phyloP scores from a whole-genome alignment of 2,888 invertebrate species.

The Acholoe squamosa region DNA sequence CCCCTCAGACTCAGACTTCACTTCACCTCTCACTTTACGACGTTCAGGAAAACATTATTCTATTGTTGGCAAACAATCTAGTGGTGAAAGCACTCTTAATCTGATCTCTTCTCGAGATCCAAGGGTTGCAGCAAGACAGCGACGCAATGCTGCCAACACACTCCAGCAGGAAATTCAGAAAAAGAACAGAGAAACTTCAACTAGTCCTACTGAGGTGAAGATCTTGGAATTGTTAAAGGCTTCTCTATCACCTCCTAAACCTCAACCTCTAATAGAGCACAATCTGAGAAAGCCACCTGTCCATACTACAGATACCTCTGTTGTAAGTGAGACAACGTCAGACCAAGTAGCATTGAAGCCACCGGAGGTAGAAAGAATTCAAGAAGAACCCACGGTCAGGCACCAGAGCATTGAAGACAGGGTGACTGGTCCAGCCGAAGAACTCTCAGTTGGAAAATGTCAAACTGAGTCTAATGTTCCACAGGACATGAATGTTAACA shows the following conservation, averaged over 20 bases:
- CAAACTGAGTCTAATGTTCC: background rate
- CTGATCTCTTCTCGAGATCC: background rate
- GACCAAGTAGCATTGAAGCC: no score
- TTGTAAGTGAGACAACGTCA: no score
- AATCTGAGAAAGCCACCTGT: no score
- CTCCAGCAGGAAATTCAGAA: background rate
- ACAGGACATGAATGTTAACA: background rate
- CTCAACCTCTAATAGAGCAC: no score
- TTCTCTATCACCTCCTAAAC: background rate
- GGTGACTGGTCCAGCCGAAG: background rate
- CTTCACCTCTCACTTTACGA: background rate
- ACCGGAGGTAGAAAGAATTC: no score
- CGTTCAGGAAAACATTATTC: background rate
- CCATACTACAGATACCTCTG: no score
- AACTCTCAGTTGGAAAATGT: background rate
- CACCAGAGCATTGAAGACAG: background rate
- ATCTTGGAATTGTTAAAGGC: background rate
- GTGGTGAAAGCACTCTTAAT: background rate
- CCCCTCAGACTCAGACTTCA: background rate
- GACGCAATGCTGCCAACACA: background rate
- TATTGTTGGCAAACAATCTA: background rate
- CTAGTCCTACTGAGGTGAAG: background rate
- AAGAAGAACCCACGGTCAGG: no score
- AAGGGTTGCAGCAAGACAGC: constrained; percentile 30
- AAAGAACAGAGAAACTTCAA: background rate